Percentiles rank a stretch among this genome's conserved stretches.
Conservation (phyloP, 2,888 invertebrate species). For the Ligdia adustata region DNA sequence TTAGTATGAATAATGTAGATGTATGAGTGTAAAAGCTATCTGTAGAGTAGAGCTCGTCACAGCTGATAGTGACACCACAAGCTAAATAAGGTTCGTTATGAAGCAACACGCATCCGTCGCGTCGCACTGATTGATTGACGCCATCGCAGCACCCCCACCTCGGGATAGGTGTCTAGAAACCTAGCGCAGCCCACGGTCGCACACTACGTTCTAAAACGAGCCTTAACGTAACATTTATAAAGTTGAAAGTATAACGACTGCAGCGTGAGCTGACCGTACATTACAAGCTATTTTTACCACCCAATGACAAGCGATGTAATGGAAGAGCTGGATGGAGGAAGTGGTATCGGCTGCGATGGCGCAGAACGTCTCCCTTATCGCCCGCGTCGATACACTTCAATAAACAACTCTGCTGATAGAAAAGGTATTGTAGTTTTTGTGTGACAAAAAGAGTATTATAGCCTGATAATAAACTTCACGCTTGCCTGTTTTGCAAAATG, state of each 20-base stretch:
- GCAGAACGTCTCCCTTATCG: conserved; percentile 31
- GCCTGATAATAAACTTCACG: no score
- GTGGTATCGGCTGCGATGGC: conserved; percentile 30
- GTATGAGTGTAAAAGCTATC: no score
- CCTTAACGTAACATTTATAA: neutral
- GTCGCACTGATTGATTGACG: conserved; percentile 33
- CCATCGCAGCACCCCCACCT: conserved; percentile 16
- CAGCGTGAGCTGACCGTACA: conserved; percentile 5
- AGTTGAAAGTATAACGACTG: neutral
- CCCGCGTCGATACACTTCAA: conserved; percentile 22
- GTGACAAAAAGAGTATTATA: no score
- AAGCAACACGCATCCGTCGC: conserved; percentile 9
- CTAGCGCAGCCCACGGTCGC: conserved; percentile 35
- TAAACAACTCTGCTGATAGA: neutral
- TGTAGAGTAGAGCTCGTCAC: no score
- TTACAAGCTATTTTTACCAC: conserved; percentile 43
- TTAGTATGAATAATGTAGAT: no score
- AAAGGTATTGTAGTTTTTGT: neutral
- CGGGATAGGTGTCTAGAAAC: conserved; percentile 37
- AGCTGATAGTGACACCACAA: no score
- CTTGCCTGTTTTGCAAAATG: no score
- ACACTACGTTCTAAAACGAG: conserved; percentile 1
- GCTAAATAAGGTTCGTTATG: no score
- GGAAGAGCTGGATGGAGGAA: conserved; percentile 33
- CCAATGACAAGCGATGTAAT: conserved; percentile 48